Percentiles rank a stretch among this genome's conserved stretches.
phyloP scores from a whole-genome alignment of 1,140 invertebrate species.

The Polypedilum vanderplanki region DNA sequence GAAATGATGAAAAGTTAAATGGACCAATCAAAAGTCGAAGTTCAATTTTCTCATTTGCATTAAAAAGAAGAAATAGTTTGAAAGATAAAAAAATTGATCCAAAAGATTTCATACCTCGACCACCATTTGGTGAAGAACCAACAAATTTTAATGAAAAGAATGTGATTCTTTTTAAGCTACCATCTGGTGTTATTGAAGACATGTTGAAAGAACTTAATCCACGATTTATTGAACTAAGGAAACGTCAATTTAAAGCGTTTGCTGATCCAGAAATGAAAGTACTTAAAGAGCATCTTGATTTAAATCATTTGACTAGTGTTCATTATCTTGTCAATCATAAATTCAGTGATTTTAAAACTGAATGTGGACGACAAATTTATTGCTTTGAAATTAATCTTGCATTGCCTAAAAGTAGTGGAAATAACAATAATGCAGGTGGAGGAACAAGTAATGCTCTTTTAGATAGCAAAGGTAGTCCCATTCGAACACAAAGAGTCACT shows the following conservation, averaged over 20 bases:
- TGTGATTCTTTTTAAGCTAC: constrained; percentile 40
- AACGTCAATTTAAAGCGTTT: constrained; percentile 49
- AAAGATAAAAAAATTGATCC: constrained; percentile 38
- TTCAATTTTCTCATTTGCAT: background rate
- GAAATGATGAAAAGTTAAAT: constrained; percentile 1
- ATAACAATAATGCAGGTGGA: constrained; percentile 36
- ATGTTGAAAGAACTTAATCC: constrained; percentile 49
- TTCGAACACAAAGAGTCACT: constrained; percentile 45
- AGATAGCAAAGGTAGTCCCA: constrained; percentile 38
- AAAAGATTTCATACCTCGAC: constrained; percentile 36
- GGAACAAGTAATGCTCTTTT: constrained; percentile 22
- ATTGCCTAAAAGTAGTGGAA: constrained; percentile 37
- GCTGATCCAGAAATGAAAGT: constrained; percentile 49
- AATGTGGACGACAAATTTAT: constrained; percentile 35
- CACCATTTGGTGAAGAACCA: constrained; percentile 35
- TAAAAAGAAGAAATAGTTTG: constrained; percentile 31
- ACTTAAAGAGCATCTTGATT: constrained; percentile 51
- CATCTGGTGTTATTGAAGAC: constrained; percentile 47
- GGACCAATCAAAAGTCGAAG: constrained; percentile 36
- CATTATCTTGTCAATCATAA: constrained; percentile 56
- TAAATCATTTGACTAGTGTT: constrained; percentile 52
- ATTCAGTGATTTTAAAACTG: constrained; percentile 46
- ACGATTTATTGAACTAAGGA: constrained; percentile 47
- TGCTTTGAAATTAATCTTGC: constrained; percentile 42
- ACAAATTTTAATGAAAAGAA: constrained; percentile 39